A percentile compares a stretch with the other conserved stretches of the same genome.
These are phyloP conservation scores for Epinephelus malabaricus DNA, from an alignment of 2,797 vertebrate species.

Conservation along the genomic window DNA sequence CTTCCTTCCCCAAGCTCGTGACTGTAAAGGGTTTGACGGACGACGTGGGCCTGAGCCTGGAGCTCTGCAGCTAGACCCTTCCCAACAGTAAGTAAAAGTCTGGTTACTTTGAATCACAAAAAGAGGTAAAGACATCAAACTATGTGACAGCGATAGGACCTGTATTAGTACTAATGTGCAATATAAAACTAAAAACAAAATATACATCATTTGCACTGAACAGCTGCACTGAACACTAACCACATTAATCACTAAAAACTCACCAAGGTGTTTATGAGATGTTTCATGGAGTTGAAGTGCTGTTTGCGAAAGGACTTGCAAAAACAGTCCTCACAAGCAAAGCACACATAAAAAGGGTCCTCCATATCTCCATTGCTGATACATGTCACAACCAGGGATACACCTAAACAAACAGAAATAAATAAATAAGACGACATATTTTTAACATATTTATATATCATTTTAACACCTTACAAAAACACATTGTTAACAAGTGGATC, in stretches of 20 bases:
- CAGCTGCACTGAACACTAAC: not conserved
- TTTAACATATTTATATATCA: too few species aligned
- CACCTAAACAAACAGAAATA: slow-evolving; percentile 50
- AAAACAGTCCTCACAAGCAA: slow-evolving; percentile 66
- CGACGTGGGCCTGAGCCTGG: too few species aligned
- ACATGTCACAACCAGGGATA: slow-evolving; percentile 59
- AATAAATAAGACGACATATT: not conserved
- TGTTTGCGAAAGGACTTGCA: rapidly evolving
- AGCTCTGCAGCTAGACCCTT: too few species aligned
- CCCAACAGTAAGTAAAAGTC: not conserved
- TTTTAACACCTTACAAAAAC: not conserved
- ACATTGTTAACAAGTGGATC: not conserved
- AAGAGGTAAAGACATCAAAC: not conserved
- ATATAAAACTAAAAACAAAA: not conserved
- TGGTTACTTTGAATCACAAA: not conserved
- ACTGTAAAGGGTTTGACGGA: too few species aligned
- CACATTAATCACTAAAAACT: slow-evolving; percentile 1
- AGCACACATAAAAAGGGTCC: slow-evolving; percentile 59
- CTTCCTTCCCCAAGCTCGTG: too few species aligned
- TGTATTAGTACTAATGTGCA: not conserved
- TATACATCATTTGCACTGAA: not conserved
- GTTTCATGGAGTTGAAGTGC: slow-evolving; percentile 65
- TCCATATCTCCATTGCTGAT: not conserved
- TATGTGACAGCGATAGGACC: not conserved
- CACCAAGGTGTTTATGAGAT: slow-evolving; percentile 69